Evolutionary conservation across 2,888 invertebrate genomes (phyloP), one percentile per base, ranked within the genome.

Genomic region (Bombylius major): DNA sequence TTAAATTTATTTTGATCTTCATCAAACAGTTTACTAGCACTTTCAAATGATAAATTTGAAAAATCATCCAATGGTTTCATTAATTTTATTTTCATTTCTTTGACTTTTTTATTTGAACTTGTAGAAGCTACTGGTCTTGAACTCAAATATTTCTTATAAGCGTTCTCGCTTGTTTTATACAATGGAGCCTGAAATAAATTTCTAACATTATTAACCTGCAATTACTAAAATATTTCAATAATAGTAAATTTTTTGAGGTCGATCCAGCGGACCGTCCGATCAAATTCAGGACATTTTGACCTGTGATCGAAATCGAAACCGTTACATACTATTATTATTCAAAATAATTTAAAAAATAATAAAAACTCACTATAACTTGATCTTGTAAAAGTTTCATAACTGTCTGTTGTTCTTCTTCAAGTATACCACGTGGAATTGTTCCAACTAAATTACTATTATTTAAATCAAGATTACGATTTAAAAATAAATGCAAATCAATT

Each of bases 401-500:
- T 56, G 86, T 81, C 47, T 87, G 82, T 57, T 87, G 84, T 66
- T 93, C 83, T 65, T 92, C 83, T 69, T 97, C 97, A 23, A 97
- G 70, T 58, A 88, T 76, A 13, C 80, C 78, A 59, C 88, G 87
- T 0, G 98, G 95, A 63, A 92, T 79, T 50, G 81, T 77, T 4
- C 98, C 99, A 32, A 73, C 68, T 3, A 67, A 57, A 3, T 65
- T 63, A 11, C 58, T 67, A 50, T 73, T 69, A 50, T 69, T 67
- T 32, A 73, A 64, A 45, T 75, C 72, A 3, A 96, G 76, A 0
- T 87, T 80, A 53, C 83, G 78, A 45, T 91, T 94, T 53, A 99
- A 79, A 74, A 99, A 99, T 61, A 99, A 77, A 70, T 95, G 92
- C 52, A 99, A 77, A 75, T 99, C 98, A n/a, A 97, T 70, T 7